These are phyloP conservation scores for Theristicus caerulescens DNA, from an alignment of 2,113 vertebrate genomes.

Conservation along the genomic window DNA sequence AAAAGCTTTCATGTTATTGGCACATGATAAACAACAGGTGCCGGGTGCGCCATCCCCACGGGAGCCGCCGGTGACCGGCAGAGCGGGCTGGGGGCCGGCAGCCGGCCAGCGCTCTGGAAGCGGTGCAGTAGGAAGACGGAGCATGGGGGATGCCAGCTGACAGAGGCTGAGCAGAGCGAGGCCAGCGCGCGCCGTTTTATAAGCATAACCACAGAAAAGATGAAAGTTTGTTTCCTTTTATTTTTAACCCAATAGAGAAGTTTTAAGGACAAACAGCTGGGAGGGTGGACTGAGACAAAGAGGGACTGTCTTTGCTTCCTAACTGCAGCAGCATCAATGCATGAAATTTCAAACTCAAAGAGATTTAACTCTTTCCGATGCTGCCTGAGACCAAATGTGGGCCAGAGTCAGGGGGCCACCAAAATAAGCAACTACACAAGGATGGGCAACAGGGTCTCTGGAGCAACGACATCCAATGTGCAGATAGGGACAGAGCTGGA, in stretches of 20 bases:
- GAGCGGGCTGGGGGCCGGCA: not conserved
- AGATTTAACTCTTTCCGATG: not conserved
- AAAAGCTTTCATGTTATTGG: not conserved
- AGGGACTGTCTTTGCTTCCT: constrained; percentile 47
- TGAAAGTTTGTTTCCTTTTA: constrained; percentile 35
- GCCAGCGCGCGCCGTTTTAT: not conserved
- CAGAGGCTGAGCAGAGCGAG: not conserved
- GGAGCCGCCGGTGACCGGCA: not conserved
- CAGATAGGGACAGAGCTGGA: not conserved
- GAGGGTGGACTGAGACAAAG: constrained; percentile 8
- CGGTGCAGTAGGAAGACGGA: constrained; percentile 9
- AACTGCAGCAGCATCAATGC: not conserved
- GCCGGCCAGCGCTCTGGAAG: not conserved
- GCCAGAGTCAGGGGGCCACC: not conserved
- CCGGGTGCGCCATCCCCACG: not conserved
- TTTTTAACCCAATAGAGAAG: constrained; percentile 37
- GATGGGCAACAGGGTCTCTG: not conserved
- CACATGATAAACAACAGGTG: constrained; percentile 51
- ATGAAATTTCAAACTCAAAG: not conserved
- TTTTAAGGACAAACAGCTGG: constrained; percentile 42
- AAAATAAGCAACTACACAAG: not conserved
- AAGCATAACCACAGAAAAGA: not conserved
- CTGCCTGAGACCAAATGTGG: accelerated
- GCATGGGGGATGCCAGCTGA: not conserved
- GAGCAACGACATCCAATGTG: not conserved